phyloP scores from a whole-genome alignment of 2,113 vertebrate genomes.

The Malurus cyaneus region DNA sequence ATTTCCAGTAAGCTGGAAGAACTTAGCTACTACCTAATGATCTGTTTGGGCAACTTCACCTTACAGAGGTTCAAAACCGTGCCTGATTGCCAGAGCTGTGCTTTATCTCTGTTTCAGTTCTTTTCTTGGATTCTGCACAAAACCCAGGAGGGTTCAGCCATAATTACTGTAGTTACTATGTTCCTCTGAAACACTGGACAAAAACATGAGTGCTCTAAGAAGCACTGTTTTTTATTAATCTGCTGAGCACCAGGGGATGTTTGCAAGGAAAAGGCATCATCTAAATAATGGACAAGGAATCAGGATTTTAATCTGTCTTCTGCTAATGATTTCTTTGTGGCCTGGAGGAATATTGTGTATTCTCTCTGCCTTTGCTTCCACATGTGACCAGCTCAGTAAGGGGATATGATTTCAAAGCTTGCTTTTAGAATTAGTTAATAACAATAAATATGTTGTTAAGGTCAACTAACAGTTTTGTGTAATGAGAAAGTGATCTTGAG shows the following conservation, averaged over 20 bases:
- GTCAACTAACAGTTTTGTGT: neutral
- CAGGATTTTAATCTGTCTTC: neutral
- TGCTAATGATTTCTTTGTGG: neutral
- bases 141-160: neutral
- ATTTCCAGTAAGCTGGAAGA: neutral
- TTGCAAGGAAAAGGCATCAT: neutral
- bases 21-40: neutral
- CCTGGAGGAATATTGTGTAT: neutral
- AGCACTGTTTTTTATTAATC: neutral
- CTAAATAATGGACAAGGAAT: neutral
- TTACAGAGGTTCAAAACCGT: neutral
- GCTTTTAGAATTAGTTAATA: conserved; percentile 30
- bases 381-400: neutral
- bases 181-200: neutral
- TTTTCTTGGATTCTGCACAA: neutral
- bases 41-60: neutral
- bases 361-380: neutral
- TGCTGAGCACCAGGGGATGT: neutral
- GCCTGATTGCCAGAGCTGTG: neutral
- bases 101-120: neutral
- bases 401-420: neutral
- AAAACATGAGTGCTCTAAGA: neutral
- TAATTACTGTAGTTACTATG: neutral
- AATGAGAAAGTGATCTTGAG: neutral
- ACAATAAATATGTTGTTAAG: neutral